Conservation (phyloP, 2,797 vertebrate species). For the Buceros bicornis region DNA sequence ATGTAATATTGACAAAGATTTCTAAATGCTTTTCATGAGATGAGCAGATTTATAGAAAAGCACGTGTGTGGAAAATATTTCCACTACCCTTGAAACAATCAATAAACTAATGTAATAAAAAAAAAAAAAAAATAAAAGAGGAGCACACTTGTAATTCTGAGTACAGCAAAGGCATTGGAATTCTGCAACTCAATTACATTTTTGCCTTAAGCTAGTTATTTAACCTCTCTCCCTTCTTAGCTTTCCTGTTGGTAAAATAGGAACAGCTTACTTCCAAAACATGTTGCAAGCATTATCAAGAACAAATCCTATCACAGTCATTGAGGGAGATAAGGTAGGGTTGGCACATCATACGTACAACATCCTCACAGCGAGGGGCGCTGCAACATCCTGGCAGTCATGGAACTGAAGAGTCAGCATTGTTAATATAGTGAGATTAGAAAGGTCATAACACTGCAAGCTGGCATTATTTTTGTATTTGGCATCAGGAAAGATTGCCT, state of each 20-base stretch:
- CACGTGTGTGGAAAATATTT: neutral
- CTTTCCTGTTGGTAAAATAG: neutral
- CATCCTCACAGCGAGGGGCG: rapidly evolving
- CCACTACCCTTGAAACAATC: neutral
- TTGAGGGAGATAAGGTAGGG: neutral
- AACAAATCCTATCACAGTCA: neutral
- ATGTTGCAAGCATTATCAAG: neutral
- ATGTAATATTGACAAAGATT: neutral
- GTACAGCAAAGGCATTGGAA: neutral
- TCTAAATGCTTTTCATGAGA: neutral
- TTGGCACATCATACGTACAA: neutral
- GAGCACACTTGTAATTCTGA: neutral
- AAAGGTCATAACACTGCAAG: neutral
- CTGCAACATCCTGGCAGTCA: neutral
- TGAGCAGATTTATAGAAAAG: neutral
- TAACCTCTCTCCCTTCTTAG: neutral
- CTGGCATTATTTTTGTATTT: neutral
- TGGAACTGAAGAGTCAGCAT: neutral
- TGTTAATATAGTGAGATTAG: neutral
- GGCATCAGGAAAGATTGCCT: neutral
- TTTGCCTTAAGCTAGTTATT: neutral
- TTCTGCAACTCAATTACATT: neutral
- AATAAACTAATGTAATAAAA: neutral
- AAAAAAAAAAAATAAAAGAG: neutral
- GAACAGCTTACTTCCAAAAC: neutral